Base-by-base conservation (phyloP, 2,797 vertebrate genomes). In the Pitangus sulphuratus region DNA sequence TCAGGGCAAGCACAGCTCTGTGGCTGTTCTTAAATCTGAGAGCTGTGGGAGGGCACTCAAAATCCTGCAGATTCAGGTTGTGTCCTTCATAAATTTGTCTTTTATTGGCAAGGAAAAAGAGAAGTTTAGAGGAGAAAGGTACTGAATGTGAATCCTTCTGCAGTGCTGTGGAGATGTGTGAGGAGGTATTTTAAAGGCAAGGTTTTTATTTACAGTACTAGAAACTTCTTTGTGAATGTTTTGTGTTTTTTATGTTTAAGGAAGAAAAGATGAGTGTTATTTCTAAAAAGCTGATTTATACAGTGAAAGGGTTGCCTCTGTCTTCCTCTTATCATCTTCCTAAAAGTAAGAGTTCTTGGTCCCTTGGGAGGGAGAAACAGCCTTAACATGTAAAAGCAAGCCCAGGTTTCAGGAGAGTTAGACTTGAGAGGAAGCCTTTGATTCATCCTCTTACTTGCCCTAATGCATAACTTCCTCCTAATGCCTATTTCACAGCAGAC, bases 71-170 rank as follows among this genome's bases (percentile, higher is more conserved):
- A 89, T 95, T 95, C 91, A 42, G 4, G 5, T 72, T 64, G 35
- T 50, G 84, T 89, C 95, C 93, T 95, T 95, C 88, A 82, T 50
- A 81, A 85, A 91, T 92, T 71, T 81, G 56, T 70, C 84, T 94
- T 87, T 85, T 33, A 12, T 39, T 85, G 93, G 57, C 87, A 89
- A 87, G 48, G 47, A 58, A 84, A 45, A 85, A 58, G 44, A 75
- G 68, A 90, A 77, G 79, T 57, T 74, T 87, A 5, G 47, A 88
- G 87, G 76, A 93, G 92, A 86, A 81, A 65, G 48, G n/a, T 84
- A 3, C 84, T 65, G 79, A 74, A 54, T 57, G 53, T 71, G 53
- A 92, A 84, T 83, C 30, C 65, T 71, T 62, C 68, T 78, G 76
- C 65, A 66, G 2, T 33, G 74, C 84, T 62, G 0, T 54, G 48